Evolutionary conservation across 2,888 invertebrate species (phyloP), one percentile per base, ranked within the genome.

Genomic region (Tachystola acroxantha): DNA sequence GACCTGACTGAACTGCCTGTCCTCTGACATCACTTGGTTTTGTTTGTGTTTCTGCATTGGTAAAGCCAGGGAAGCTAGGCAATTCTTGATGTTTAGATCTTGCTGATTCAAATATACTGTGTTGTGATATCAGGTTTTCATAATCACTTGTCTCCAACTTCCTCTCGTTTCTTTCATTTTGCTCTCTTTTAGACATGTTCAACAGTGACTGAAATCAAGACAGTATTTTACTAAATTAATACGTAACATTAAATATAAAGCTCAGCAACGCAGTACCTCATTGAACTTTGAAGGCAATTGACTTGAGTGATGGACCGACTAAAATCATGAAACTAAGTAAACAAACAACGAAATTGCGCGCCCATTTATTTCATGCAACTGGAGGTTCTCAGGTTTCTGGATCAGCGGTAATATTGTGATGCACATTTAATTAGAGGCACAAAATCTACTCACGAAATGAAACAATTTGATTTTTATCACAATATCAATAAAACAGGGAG

Each of bases 41-140:
- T 30, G 88, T 88, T 66, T 88, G 88, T 27, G 88, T 88, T 67
- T 88, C 88, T 12, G 88, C 88, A 59, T 88, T 87, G 9, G 86
- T 71, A 57, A 85, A 88, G 32, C 85, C 88, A 27, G 88, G 84
- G 56, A 88, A 88, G 55, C 86, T 82, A 19, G 88, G 84, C 40
- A 88, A 51, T 50, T 87, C 84, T 50, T 84, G 84, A 50, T 77
- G 76, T 57, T 85, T 86, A 22, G 73, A 57, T 54, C 86, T 69
- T 31, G 77, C 54, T 6, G 80, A 65, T 53, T 88, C 88, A 58
- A 86, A 88, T 60, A 88, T 77, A 53, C 78, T 88, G 53, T 88
- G 88, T 45, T 87, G 87, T 35, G 82, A 77, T 59, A 88, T 75
- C 34, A 88, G 66, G 48, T 76, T 84, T 62, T 88, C 88, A 57